These are phyloP conservation scores for Phacellophora camtschatica DNA, from an alignment of 30 jellyfish, hydroid and myxozoan genomes.

Conservation along the genomic window DNA sequence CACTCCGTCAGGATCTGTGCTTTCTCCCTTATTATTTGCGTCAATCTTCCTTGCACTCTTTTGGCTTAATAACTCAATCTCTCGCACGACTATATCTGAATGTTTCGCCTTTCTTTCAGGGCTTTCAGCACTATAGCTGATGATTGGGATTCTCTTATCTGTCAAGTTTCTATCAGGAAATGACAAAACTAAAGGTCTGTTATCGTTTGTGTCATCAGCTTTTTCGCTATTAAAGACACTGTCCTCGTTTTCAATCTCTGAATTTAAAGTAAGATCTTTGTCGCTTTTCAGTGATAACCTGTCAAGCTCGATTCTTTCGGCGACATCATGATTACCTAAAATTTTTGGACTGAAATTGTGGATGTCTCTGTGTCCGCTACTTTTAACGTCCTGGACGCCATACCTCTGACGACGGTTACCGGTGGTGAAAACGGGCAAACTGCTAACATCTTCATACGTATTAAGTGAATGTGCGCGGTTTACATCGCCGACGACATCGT, in stretches of 20 bases:
- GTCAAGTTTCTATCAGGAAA: slow-evolving; percentile 31
- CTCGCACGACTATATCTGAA: background rate
- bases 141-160: slow-evolving; percentile 24
- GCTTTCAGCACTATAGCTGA: slow-evolving; percentile 12
- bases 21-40: background rate
- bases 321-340: background rate
- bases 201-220: background rate
- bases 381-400: slow-evolving; percentile 6
- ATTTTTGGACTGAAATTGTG: slow-evolving; percentile 33
- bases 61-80: background rate
- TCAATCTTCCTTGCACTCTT: background rate
- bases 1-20: background rate
- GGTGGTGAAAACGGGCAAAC: background rate
- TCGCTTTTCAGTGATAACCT: too few relatives aligned
- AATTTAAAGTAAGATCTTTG: background rate
- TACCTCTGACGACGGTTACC: slow-evolving; percentile 19
- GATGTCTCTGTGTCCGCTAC: background rate
- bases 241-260: background rate
- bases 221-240: background rate
- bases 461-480: background rate
- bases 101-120: background rate
- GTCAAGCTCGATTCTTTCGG: background rate
- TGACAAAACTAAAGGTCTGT: background rate
- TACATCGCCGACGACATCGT: background rate
- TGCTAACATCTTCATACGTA: background rate